Evolutionary conservation across 2,113 vertebrate species (phyloP), one percentile per base, ranked within the genome.

Genomic region (Salminus brasiliensis): DNA sequence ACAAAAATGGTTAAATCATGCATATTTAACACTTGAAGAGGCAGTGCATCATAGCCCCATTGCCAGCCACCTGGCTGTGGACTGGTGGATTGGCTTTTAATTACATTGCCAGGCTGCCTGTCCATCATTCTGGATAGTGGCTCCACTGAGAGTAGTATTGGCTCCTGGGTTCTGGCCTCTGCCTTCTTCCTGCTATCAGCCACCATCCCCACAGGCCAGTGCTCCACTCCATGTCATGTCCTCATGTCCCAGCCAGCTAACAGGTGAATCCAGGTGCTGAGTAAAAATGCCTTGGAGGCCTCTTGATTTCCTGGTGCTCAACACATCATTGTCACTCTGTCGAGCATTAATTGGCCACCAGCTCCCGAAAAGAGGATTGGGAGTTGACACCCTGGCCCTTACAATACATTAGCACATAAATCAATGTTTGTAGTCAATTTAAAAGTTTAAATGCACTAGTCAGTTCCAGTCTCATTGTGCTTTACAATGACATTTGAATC

Each of bases 21-120:
- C 70, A 11, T 62, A 30, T 32, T 81, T 49, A 78, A 84, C 72
- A 65, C n/a, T 67, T 66, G 12, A 74, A 45, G n/a, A 47, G 68
- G 66, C n/a, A 32, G 43, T 65, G 47, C 16, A 39, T 32, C 16
- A 32, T 15, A 16, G 47, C 18, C 71, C 49, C 30, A 43, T 29
- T 30, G 29, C 67, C 32, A 78, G 21, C 59, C 30, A 67, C 72
- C 52, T 57, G 59, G 47, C 43, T 16, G 41, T 74, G 9, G 25
- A 75, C 39, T 78, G 36, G 55, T 52, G 25, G 70, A 34, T 74
- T 75, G 72, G 68, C 70, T 74, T 82, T 82, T 82, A 82, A 80
- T 80, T 80, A 73, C 1, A 30, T 60, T 71, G 36, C 72, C 70
- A 53, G 68, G 67, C 66, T 66, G 65, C n/a, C 66, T 72, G 30